A percentile compares a stretch with the other conserved stretches of the same genome.
Evolutionary conservation across 2,888 invertebrate genomes (phyloP).

Genomic region (Alloscopus bannaensis): DNA sequence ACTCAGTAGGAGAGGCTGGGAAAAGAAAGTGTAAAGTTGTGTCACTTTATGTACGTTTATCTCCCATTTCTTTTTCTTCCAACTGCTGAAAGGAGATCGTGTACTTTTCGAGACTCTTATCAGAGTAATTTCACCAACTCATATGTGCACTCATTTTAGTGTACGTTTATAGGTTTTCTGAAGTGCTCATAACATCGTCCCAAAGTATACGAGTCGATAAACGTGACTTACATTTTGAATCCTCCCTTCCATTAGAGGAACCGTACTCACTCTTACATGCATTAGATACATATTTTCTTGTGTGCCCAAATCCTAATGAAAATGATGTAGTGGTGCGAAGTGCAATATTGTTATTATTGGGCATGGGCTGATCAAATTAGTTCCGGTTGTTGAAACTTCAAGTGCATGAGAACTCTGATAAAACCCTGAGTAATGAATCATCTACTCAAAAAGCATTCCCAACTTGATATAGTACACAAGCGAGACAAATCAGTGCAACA

Average conservation of each 20-base stretch:
- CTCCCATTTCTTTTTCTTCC: neutral
- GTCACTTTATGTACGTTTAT: slow-evolving; percentile 14
- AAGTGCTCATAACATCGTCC: no score
- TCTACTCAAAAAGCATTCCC: slow-evolving; percentile 13
- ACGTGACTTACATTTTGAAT: slow-evolving; percentile 48
- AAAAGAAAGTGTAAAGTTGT: slow-evolving; percentile 32
- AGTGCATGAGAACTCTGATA: slow-evolving; percentile 37
- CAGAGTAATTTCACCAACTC: slow-evolving; percentile 16
- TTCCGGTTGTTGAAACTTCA: slow-evolving; percentile 51
- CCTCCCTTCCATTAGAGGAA: neutral
- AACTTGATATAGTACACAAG: slow-evolving; percentile 1
- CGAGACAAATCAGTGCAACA: slow-evolving; percentile 53
- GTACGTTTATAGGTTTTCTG: no score
- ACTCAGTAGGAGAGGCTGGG: slow-evolving; percentile 7
- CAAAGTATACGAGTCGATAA: slow-evolving; percentile 37
- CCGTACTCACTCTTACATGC: neutral
- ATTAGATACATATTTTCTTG: neutral
- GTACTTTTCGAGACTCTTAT: slow-evolving; percentile 24
- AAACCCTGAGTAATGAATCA: slow-evolving; percentile 44
- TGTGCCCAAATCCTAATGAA: neutral
- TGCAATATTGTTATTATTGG: slow-evolving; percentile 37
- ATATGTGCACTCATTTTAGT: neutral
- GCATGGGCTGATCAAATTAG: slow-evolving; percentile 55
- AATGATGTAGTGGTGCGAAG: neutral
- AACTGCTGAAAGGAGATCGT: neutral